Evolutionary conservation across 1,140 invertebrate genomes (phyloP).

Genomic region (Musca vetustissima): DNA sequence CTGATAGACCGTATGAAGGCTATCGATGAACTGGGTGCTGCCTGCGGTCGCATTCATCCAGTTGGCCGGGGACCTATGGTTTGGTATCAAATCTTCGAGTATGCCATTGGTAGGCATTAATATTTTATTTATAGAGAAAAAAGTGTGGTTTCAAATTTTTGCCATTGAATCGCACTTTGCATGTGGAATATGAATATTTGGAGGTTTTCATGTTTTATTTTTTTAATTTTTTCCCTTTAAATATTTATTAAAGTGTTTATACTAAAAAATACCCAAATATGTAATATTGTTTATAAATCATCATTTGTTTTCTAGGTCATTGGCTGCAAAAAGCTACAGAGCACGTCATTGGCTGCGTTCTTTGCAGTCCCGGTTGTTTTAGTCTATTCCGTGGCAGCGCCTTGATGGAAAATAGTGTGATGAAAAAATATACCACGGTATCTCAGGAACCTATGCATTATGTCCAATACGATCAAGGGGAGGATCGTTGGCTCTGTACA

Average conservation of each 20-base stretch:
- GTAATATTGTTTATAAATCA: background rate
- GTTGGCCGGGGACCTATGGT: conserved; percentile 85
- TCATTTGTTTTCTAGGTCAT: conserved; percentile 58
- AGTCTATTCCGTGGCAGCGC: conserved; percentile 85
- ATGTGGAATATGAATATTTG: too few species aligned
- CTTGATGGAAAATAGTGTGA: conserved; percentile 89
- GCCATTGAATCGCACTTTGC: too few species aligned
- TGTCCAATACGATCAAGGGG: conserved; percentile 91
- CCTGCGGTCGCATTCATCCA: conserved; percentile 91
- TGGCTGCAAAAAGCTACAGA: conserved; percentile 96
- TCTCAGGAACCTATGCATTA: conserved; percentile 82
- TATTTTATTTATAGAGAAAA: too few species aligned
- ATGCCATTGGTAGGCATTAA: conserved; percentile 65
- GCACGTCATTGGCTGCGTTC: conserved; percentile 85
- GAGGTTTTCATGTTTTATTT: background rate
- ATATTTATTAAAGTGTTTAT: too few species aligned
- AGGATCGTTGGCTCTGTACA: conserved; percentile 87
- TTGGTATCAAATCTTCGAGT: conserved; percentile 94
- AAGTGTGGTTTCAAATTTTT: conserved; percentile 54
- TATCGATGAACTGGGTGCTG: conserved; percentile 83
- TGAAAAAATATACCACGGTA: conserved; percentile 81
- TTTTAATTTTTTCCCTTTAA: too few species aligned
- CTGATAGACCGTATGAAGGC: conserved; percentile 91
- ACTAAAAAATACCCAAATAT: background rate
- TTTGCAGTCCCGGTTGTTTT: conserved; percentile 91